These are phyloP conservation scores for Crioceris asparagi DNA, from an alignment of 2,888 invertebrate genomes.

Conservation along the genomic window DNA sequence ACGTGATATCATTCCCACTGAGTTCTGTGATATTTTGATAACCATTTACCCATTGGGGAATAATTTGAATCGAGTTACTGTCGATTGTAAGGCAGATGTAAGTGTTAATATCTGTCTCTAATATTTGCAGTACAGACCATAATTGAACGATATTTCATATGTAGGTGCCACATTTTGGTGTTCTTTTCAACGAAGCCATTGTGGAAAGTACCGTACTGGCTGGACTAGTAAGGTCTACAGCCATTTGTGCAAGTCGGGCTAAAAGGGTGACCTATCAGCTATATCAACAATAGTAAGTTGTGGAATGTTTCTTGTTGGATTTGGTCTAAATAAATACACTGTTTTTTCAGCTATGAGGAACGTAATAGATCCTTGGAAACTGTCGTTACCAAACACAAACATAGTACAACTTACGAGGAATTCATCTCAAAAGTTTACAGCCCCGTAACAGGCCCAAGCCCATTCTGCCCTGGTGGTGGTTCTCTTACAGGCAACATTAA, in stretches of 20 bases:
- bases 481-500: slow-evolving; percentile 25
- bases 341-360: slow-evolving; percentile 70
- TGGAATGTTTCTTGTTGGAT: background rate
- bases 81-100: slow-evolving; percentile 78
- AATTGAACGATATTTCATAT: slow-evolving; percentile 7
- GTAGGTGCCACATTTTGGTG: slow-evolving; percentile 87
- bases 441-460: slow-evolving; percentile 49
- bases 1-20: slow-evolving; percentile 93
- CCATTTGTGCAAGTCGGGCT: slow-evolving; percentile 83
- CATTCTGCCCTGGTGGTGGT: slow-evolving; percentile 32
- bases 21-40: slow-evolving; percentile 97
- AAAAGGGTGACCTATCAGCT: slow-evolving; percentile 81
- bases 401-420: slow-evolving; percentile 81
- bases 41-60: slow-evolving; percentile 88
- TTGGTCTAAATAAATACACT: background rate
- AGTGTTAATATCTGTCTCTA: slow-evolving; percentile 21
- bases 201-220: slow-evolving; percentile 64
- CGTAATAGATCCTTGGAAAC: slow-evolving; percentile 75
- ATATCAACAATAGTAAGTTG: slow-evolving; percentile 79
- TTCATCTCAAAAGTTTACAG: slow-evolving; percentile 66
- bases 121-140: background rate
- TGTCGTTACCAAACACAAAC: slow-evolving; percentile 76
- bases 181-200: slow-evolving; percentile 86
- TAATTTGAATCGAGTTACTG: slow-evolving; percentile 77
- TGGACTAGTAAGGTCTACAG: slow-evolving; percentile 79